Conservation (phyloP, 2,113 vertebrate genomes). For the Otis tarda region DNA sequence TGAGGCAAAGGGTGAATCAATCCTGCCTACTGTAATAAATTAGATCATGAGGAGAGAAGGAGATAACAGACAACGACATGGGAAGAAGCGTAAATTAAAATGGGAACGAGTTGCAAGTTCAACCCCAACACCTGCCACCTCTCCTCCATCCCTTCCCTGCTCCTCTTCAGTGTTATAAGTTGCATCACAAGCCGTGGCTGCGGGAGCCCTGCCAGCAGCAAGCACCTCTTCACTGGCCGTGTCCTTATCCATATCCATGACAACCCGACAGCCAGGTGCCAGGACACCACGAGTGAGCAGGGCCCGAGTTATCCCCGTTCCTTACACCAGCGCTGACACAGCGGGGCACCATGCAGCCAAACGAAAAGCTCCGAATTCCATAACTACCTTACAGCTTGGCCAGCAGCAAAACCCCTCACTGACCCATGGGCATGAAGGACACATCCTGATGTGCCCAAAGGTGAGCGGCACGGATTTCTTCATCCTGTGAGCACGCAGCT, state of each 20-base stretch:
- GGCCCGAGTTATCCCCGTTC: background rate
- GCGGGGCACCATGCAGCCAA: background rate
- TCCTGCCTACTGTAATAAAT: background rate
- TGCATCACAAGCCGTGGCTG: background rate
- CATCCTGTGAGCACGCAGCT: accelerated
- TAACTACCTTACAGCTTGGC: background rate
- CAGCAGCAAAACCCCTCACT: background rate
- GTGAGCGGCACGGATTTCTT: background rate
- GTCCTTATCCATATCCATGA: slow-evolving; percentile 24
- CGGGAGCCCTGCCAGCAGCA: background rate
- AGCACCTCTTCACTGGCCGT: background rate
- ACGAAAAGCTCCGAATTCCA: background rate
- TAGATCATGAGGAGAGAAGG: background rate
- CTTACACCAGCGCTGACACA: background rate
- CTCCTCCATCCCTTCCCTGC: background rate
- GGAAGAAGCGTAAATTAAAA: background rate
- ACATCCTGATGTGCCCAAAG: background rate
- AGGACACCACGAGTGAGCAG: accelerated
- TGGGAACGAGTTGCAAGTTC: background rate
- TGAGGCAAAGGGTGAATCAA: background rate
- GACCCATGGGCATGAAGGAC: background rate
- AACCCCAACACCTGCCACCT: background rate
- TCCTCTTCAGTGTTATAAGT: background rate
- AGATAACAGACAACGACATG: accelerated
- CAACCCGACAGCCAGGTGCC: background rate